Base-by-base conservation (phyloP, 2,113 vertebrate species). In the Phycodurus eques region DNA sequence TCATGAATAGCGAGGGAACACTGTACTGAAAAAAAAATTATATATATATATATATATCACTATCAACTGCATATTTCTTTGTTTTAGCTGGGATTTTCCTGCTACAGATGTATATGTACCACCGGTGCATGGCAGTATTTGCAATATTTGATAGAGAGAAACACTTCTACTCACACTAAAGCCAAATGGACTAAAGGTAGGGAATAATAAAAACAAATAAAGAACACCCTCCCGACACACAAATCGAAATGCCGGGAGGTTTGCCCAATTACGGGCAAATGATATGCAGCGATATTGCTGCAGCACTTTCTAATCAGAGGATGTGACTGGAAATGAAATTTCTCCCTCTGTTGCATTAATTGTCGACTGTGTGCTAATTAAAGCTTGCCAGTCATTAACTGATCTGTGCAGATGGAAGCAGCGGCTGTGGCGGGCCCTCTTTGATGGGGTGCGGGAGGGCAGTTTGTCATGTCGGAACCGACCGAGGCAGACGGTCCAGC, bases 341-440 rank as follows among this genome's bases (percentile, higher is more conserved):
- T 80, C 51, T 72, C 84, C 5, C 54, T 47, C 78, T 78, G 74
- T 83, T 79, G 83, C 85, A 85, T 84, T 92, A 92, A 92, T 92
- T 92, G 90, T 93, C 92, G 89, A 88, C 87, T 80, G 81, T 22
- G 67, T 83, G 86, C 84, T 92, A 92, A 93, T 93, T 93, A 92
- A 87, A 82, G 70, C 60, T 76, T 44, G 80, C 63, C 85, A 85
- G 88, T 90, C 83, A 90, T 88, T 88, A 89, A 73, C 76, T 73
- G 74, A 81, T 81, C 69, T 74, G 69, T 78, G 81, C 80, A 80
- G 79, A 85, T 77, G 75, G 83, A 82, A 68, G 72, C 76, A 71
- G 19, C 4, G 63, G 76, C 68, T 80, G 78, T 75, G 69, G 70
- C 76, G 72, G 85, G 78, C 47, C 79, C 70, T 42, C 68, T 27